Base-by-base conservation (phyloP, 2,888 invertebrate genomes). In the Leucania comma region DNA sequence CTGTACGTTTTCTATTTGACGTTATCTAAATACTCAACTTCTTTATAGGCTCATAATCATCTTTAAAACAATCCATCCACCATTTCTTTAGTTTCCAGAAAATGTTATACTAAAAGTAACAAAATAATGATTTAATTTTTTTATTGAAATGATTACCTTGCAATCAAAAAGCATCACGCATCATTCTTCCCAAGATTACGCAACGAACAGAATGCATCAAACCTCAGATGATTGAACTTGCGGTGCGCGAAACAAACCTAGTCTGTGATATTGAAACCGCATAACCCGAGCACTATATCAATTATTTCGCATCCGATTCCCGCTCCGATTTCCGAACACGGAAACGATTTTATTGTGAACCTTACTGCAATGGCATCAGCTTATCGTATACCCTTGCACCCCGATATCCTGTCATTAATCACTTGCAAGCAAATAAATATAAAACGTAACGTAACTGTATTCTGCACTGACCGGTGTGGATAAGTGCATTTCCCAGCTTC, bases 261-360 rank as follows among this genome's bases (percentile, higher is more conserved):
- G 68, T 60, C 22, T 66, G 38, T 51, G 51, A 65, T 74, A 78
- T 79, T 69, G 78, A 74, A 79, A 79, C 78, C 79, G 50, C 78
- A 78, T 78, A 59, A 74, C 48, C 10, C 46, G 58, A 78, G 26
- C 14, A 62, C 62, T 46, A 65, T 79, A 78, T 79, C 74, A 74
- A 79, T 78, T 74, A 77, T 79, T 69, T 22, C 5, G 74, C 62
- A 74, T 79, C 77, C 61, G 77, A 78, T 65, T 35, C 74, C 69
- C 74, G 51, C 58, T 69, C 50, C 54, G 58, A 74, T 79, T 79
- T 69, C 69, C 64, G 54, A 46, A 68, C 50, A 60, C 63, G 80
- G 80, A 80, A 80, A 80, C 24, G 1, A 46, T 62, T 60, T 58
- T 65, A 79, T 69, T 61, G 46, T 58, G 57, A 63, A 54, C 38